These are phyloP conservation scores for Prosopocoilus inquinatus DNA, from an alignment of 2,888 invertebrate species.

Conservation along the genomic window DNA sequence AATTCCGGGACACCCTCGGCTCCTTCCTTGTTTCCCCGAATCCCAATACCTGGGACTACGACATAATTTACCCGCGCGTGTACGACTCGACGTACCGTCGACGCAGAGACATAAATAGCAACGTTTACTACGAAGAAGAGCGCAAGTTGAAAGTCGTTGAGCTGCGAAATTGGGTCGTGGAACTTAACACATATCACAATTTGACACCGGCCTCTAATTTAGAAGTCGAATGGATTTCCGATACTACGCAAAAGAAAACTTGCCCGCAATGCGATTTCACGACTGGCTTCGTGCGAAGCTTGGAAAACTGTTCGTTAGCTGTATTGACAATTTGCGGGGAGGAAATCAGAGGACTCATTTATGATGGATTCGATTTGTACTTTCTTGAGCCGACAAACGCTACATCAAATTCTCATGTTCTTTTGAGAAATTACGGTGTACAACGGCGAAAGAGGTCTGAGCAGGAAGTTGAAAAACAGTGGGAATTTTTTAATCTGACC, in stretches of 20 bases:
- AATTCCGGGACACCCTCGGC: not conserved
- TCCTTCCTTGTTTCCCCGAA: not conserved
- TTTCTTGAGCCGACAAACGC: slow-evolving; percentile 39
- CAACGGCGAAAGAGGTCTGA: slow-evolving; percentile 10
- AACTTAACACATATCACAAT: slow-evolving; percentile 37
- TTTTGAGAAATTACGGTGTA: slow-evolving; percentile 5
- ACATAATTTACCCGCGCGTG: slow-evolving; percentile 34
- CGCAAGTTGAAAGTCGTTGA: slow-evolving; percentile 35
- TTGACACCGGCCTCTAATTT: slow-evolving; percentile 31
- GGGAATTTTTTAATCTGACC: slow-evolving; percentile 50
- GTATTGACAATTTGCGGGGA: slow-evolving; percentile 39
- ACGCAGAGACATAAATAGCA: slow-evolving; percentile 31
- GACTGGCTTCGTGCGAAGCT: slow-evolving; percentile 37
- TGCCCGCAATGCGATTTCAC: slow-evolving; percentile 36
- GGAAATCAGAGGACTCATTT: slow-evolving; percentile 38
- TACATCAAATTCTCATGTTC: slow-evolving; percentile 8
- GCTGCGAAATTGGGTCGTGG: slow-evolving; percentile 38
- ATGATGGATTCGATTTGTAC: slow-evolving; percentile 33
- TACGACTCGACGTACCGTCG: slow-evolving; percentile 23
- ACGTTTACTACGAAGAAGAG: slow-evolving; percentile 31
- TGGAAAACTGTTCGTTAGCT: slow-evolving; percentile 34
- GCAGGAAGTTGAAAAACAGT: slow-evolving; percentile 11
- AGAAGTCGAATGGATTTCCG: slow-evolving; percentile 35
- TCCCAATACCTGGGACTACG: not conserved
- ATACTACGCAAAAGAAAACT: slow-evolving; percentile 24